phyloP scores from a whole-genome alignment of 2,888 invertebrate genomes.

The Meliscaeva auricollis region DNA sequence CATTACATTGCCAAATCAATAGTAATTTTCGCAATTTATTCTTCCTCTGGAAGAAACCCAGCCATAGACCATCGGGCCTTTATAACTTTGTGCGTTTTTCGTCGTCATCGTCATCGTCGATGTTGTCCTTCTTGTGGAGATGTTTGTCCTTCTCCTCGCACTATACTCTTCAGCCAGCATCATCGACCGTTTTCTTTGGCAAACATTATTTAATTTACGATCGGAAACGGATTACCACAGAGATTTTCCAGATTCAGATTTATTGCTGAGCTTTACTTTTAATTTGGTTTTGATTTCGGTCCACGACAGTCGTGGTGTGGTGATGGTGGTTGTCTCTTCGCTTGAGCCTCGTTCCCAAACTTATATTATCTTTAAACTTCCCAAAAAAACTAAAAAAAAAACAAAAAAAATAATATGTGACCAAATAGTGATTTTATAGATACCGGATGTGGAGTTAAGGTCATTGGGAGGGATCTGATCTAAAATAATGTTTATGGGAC shows the following conservation, averaged over 20 bases:
- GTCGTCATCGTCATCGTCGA: slow-evolving; percentile 6
- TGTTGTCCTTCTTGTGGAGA: not conserved
- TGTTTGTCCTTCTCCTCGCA: not conserved
- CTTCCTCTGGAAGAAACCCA: slow-evolving; percentile 11
- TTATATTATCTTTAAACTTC: slow-evolving; percentile 16
- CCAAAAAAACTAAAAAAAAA: slow-evolving; percentile 22
- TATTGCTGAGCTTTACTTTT: slow-evolving; percentile 75
- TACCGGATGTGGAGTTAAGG: slow-evolving; percentile 33
- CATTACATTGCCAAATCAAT: slow-evolving; percentile 74
- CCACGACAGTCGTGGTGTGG: not conserved
- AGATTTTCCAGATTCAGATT: slow-evolving; percentile 76
- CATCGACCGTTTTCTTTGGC: slow-evolving; percentile 55
- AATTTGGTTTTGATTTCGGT: slow-evolving; percentile 74
- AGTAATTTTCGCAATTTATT: slow-evolving; percentile 71
- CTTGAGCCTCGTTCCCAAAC: not conserved
- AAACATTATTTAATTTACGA: slow-evolving; percentile 74
- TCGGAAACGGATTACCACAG: slow-evolving; percentile 76
- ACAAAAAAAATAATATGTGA: slow-evolving; percentile 43
- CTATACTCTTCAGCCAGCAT: not conserved
- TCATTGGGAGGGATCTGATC: slow-evolving; percentile 30
- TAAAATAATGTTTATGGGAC: slow-evolving; percentile 39
- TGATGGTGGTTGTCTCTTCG: not conserved
- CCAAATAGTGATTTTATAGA: slow-evolving; percentile 62
- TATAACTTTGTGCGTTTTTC: slow-evolving; percentile 37
- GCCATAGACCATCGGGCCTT: not conserved